A percentile compares a stretch with the other conserved stretches of the same genome.
Evolutionary conservation across 1,140 invertebrate genomes (phyloP).

Genomic region (Trichonephila inaurata): DNA sequence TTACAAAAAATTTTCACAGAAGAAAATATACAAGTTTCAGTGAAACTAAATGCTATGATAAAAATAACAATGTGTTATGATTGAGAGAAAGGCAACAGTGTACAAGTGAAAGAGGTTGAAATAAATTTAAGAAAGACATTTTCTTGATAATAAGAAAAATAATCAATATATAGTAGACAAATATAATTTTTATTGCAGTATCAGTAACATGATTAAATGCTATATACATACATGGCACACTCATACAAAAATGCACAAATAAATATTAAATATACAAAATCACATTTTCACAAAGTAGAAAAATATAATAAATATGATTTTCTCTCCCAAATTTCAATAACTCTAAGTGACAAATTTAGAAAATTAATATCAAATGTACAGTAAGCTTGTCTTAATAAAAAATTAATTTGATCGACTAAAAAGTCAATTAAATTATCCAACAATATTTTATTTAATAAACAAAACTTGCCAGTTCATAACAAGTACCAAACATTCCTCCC

Average conservation of each 20-base stretch:
- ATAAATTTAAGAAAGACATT: not conserved
- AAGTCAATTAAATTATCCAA: not conserved
- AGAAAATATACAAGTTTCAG: not conserved
- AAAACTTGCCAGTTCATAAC: not conserved
- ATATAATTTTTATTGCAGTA: not conserved
- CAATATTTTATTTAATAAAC: not conserved
- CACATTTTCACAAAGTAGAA: not conserved
- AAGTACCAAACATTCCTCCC: too few species aligned
- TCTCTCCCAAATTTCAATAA: not conserved
- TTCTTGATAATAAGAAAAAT: not conserved
- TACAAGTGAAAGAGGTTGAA: not conserved
- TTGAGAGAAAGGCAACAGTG: not conserved
- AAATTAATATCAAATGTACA: not conserved
- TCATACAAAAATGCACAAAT: not conserved
- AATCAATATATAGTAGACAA: not conserved
- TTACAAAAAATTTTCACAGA: too few species aligned
- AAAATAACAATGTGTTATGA: not conserved
- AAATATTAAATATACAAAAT: slow-evolving; percentile 7
- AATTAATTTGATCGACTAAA: not conserved
- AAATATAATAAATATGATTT: not conserved
- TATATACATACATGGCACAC: not conserved
- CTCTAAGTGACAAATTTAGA: not conserved
- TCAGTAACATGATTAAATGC: not conserved
- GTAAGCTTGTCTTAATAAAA: not conserved
- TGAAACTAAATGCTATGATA: not conserved